A percentile compares a stretch with the other conserved stretches of the same genome.
These are phyloP conservation scores for Sylvicola fuscatus DNA, from an alignment of 2,888 invertebrate genomes.

Conservation along the genomic window DNA sequence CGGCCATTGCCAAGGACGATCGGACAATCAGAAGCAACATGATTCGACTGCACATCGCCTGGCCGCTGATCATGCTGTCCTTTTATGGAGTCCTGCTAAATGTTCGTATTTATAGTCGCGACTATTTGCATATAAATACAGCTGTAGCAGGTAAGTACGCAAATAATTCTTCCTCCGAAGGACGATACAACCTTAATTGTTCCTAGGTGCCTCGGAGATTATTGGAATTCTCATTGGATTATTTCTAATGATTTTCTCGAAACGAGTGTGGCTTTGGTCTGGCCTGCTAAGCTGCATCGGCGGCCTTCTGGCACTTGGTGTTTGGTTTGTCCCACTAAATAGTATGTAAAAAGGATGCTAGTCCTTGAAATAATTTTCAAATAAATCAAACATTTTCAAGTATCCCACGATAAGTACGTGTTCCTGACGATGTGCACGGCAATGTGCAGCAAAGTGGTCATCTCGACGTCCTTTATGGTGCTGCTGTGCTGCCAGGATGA, in stretches of 20 bases:
- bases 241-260: conserved; percentile 20
- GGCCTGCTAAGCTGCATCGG: conserved; percentile 23
- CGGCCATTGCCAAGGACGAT: too few relatives aligned
- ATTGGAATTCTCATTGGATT: conserved; percentile 23
- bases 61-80: conserved; percentile 25
- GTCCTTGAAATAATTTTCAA: too few relatives aligned
- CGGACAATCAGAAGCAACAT: too few relatives aligned
- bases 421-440: conserved; percentile 22
- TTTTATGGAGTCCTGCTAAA: conserved; percentile 29
- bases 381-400: too few relatives aligned
- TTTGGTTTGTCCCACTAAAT: conserved; percentile 26
- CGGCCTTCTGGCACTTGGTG: conserved; percentile 19
- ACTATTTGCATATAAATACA: conserved; percentile 25
- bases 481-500: conserved; percentile 26
- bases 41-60: conserved; percentile 7
- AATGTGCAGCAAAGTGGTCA: conserved; percentile 26
- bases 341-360: too few relatives aligned
- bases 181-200: neutral
- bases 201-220: conserved; percentile 15
- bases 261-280: conserved; percentile 22
- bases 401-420: conserved; percentile 7
- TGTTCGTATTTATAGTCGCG: conserved; percentile 26
- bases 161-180: too few relatives aligned
- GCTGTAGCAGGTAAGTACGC: conserved; percentile 20
- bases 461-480: conserved; percentile 23